These are phyloP conservation scores for Popillia japonica DNA, from an alignment of 1,140 invertebrate species.

Conservation along the genomic window DNA sequence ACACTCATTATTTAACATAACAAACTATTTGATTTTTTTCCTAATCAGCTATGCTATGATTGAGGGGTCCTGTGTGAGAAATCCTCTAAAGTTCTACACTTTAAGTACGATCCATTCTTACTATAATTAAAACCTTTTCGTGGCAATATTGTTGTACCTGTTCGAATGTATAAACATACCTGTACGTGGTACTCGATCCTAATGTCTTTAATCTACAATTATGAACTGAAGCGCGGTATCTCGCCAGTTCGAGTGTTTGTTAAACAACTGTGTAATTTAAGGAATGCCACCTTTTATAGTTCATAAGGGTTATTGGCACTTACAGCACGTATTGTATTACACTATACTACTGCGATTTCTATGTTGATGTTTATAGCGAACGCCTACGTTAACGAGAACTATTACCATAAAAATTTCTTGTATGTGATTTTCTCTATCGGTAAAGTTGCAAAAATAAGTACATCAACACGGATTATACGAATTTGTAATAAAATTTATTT, in stretches of 20 bases:
- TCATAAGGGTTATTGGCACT: conserved; percentile 38
- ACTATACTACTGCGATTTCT: conserved; percentile 17
- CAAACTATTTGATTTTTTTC: too few relatives aligned
- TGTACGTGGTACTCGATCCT: not conserved
- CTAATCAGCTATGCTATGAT: too few relatives aligned
- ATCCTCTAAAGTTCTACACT: too few relatives aligned
- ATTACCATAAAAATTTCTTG: not conserved
- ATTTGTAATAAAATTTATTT: not conserved
- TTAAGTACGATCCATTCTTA: too few relatives aligned
- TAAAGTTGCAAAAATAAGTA: conserved; percentile 8
- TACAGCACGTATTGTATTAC: conserved; percentile 29
- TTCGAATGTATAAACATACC: not conserved
- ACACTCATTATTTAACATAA: too few relatives aligned
- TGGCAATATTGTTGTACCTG: not conserved
- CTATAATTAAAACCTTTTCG: not conserved
- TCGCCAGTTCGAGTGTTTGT: conserved; percentile 33
- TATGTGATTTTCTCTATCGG: not conserved
- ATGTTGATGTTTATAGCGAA: conserved; percentile 30
- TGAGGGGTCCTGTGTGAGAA: too few relatives aligned
- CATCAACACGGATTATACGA: not conserved
- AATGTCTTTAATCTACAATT: conserved; percentile 28
- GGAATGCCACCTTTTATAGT: conserved; percentile 34
- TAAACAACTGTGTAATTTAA: conserved; percentile 38
- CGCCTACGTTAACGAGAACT: not conserved
- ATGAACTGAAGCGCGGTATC: conserved; percentile 27